Conservation (phyloP, 2,113 vertebrate species). For the Dolichallabes microphthalmus region DNA sequence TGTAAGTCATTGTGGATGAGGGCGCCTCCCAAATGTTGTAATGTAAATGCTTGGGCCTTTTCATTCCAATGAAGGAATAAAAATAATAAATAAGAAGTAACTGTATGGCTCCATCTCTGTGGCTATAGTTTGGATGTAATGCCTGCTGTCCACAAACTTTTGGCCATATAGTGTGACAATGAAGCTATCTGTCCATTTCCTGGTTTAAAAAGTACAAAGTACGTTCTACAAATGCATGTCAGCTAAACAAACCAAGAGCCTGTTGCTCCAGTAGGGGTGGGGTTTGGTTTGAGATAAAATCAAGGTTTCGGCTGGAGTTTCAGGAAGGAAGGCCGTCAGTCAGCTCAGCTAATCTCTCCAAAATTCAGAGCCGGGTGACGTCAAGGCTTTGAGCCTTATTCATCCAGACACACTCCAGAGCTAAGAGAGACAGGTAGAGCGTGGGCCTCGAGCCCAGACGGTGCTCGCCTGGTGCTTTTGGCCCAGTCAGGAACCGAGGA, state of each 20-base stretch:
- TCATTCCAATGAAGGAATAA: neutral
- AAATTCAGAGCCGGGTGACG: slow-evolving; percentile 20
- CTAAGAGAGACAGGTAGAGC: neutral
- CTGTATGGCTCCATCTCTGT: neutral
- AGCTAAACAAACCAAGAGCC: neutral
- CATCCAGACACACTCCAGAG: slow-evolving; percentile 27
- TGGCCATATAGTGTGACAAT: neutral
- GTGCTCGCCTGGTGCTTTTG: neutral
- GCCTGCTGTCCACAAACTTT: neutral
- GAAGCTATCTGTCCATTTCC: neutral
- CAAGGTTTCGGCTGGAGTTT: neutral
- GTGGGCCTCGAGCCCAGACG: neutral
- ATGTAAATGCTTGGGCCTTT: neutral
- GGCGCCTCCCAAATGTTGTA: too few species aligned
- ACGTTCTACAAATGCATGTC: neutral
- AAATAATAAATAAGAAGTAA: neutral
- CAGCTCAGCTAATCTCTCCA: slow-evolving; percentile 14
- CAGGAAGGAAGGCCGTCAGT: slow-evolving; percentile 39
- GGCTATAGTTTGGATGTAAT: neutral
- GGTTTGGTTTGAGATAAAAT: slow-evolving; percentile 4
- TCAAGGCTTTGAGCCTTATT: slow-evolving; percentile 33
- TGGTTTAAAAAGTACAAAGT: neutral
- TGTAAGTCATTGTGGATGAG: too few species aligned
- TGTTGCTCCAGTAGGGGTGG: neutral
- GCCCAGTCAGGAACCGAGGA: neutral